Evolutionary conservation across 2,797 vertebrate genomes (phyloP), one percentile per base, ranked within the genome.

Genomic region (Crocidura indochinensis): DNA sequence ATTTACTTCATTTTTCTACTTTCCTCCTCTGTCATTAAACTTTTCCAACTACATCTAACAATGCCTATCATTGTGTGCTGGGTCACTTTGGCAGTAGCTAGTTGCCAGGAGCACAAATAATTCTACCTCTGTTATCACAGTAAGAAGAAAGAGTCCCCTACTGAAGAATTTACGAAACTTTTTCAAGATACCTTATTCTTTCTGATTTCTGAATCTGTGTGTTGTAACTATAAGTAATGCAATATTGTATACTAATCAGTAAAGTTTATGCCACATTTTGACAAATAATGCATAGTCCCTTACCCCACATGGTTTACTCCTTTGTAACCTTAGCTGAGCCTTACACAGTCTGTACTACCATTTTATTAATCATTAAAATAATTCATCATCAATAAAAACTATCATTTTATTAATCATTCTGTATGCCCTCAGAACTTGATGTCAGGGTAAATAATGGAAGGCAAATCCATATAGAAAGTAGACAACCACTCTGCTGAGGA

Each of bases 1-100:
- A 82, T 71, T 82, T 85, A 38, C 65, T 24, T 87, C 38, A 78
- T 68, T n/a, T 44, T 79, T 93, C 49, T 14, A 53, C 31, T 80
- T 44, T 67, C 60, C 68, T 79, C 29, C 68, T 88, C 47, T 82
- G 44, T 69, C 69, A 85, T 74, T 74, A 83, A 49, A 24, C 15
- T 86, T 93, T 82, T n/a, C 31, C 60, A 44, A 29, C 60, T 82
- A 38, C 53, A 67, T 84, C 65, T 91, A 73, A 75, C n/a, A 91
- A 89, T 79, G 31, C 14, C 71, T 77, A 74, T 74, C 56, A 60
- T 88, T 22, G 20, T 71, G 81, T 78, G 38, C 20, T 67, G 38
- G n/a, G 22, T 71, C 29, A 1, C 64, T 92, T 53, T 75, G 44
- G 69, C 60, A 82, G 65, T 10, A 38, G 72, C 76, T 77, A 38